Evolutionary conservation across 1,140 invertebrate genomes (phyloP), one percentile per base, ranked within the genome.

Genomic region (Batillaria attramentaria): DNA sequence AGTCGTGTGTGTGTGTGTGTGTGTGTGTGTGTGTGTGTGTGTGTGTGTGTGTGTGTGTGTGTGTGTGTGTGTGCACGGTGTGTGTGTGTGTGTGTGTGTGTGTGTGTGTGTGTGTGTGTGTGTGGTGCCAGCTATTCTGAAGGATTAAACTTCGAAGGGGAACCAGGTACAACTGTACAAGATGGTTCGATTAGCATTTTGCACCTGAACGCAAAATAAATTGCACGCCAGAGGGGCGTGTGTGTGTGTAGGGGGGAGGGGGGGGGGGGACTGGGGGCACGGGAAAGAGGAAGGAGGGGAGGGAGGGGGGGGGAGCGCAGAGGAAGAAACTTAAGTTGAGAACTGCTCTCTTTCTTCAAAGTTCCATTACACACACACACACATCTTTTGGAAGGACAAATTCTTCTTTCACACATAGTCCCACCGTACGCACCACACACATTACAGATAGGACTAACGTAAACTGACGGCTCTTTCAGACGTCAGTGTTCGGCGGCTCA

Each of bases 11-110:
- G 10, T 50, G 10, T 24, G 24, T 50, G 24, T 50, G 46, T 24
- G 46, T 50, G 57, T 2, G 57, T 60, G 57, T 24, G 57, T 60
- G 57, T 24, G 57, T 60, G 57, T 60, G 57, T 60, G 57, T 60
- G 57, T 60, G 57, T 60, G 57, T 2, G 24, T 60, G 57, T 60
- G 57, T 60, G 57, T 60, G 3, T 60, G 57, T 60, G 57, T 60
- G 57, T 60, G 57, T 60, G 57, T 60, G 24, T 50, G 10, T 24
- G 10, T 50, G 10, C 46, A 50, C 24, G 46, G 10, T 13, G 46
- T 50, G 24, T 50, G 10, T 50, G 10, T 50, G 10, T 50, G 10
- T 50, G 46, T 50, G 46, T 24, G 46, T 13, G 24, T 50, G 46
- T 13, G 10, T 13, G 10, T 13, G 10, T 24, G 46, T 10, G 10